phyloP scores from a whole-genome alignment of 2,797 vertebrate genomes.

The Poeciliopsis infans region DNA sequence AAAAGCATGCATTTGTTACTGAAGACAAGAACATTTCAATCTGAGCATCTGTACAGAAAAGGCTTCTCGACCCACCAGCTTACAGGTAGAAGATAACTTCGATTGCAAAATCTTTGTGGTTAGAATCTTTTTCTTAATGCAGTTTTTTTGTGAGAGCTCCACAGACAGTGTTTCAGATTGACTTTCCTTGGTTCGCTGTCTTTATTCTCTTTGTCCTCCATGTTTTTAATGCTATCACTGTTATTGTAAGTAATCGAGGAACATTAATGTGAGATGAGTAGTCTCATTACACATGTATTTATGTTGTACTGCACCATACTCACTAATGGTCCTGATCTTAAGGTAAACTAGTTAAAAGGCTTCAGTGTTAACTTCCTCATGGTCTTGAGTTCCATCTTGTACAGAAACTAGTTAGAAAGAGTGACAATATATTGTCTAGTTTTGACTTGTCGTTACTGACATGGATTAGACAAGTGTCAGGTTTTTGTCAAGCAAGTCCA shows the following conservation, averaged over 20 bases:
- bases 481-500: not conserved
- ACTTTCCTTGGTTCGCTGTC: not conserved
- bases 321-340: not conserved
- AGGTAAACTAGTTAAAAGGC: too few relatives aligned
- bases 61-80: not conserved
- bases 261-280: not conserved
- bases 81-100: not conserved
- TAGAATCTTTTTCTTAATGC: not conserved
- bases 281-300: not conserved
- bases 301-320: not conserved
- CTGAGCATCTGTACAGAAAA: not conserved
- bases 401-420: too few relatives aligned
- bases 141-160: too few relatives aligned
- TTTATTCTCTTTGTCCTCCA: not conserved
- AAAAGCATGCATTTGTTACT: not conserved
- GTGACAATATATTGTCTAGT: too few relatives aligned
- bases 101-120: not conserved
- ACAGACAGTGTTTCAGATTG: not conserved
- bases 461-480: not conserved
- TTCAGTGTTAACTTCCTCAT: too few relatives aligned
- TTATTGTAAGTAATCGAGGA: not conserved
- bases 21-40: not conserved
- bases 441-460: too few relatives aligned
- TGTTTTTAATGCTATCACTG: not conserved
- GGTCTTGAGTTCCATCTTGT: too few relatives aligned